phyloP scores from a whole-genome alignment of 2,888 invertebrate species.

The Endotricha flammealis region DNA sequence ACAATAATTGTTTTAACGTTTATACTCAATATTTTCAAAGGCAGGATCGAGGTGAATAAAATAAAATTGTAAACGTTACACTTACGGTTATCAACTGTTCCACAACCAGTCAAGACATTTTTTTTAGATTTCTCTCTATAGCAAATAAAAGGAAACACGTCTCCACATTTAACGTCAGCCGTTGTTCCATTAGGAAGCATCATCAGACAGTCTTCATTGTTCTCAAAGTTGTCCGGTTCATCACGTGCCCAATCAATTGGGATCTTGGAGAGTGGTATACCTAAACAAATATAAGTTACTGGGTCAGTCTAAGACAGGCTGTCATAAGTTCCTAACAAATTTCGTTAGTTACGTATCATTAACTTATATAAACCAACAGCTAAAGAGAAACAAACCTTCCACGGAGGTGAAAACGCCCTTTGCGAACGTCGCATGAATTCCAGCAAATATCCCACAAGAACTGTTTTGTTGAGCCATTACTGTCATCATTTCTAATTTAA shows the following conservation, averaged over 20 bases:
- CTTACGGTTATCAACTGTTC: slow-evolving; percentile 28
- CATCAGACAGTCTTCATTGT: slow-evolving; percentile 25
- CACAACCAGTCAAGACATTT: slow-evolving; percentile 25
- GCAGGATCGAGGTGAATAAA: too few species aligned
- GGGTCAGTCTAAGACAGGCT: background rate
- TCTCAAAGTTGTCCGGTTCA: slow-evolving; percentile 31
- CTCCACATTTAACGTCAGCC: slow-evolving; percentile 25
- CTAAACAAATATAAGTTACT: background rate
- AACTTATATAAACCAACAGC: background rate
- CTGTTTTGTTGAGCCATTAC: background rate
- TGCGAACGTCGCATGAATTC: background rate
- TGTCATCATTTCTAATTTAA: background rate
- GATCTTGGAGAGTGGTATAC: slow-evolving; percentile 26
- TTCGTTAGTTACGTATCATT: background rate
- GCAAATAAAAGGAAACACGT: slow-evolving; percentile 28
- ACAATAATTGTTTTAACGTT: too few species aligned
- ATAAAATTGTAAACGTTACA: background rate
- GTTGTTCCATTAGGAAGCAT: slow-evolving; percentile 21
- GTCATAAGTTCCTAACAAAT: too few species aligned
- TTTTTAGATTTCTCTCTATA: slow-evolving; percentile 19
- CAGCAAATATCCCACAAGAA: background rate
- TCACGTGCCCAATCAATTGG: slow-evolving; percentile 26
- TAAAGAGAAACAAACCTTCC: background rate
- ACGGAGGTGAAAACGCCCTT: background rate
- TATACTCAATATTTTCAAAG: too few species aligned